phyloP scores from a whole-genome alignment of 1,140 invertebrate genomes.

The Aradophagus sp. region DNA sequence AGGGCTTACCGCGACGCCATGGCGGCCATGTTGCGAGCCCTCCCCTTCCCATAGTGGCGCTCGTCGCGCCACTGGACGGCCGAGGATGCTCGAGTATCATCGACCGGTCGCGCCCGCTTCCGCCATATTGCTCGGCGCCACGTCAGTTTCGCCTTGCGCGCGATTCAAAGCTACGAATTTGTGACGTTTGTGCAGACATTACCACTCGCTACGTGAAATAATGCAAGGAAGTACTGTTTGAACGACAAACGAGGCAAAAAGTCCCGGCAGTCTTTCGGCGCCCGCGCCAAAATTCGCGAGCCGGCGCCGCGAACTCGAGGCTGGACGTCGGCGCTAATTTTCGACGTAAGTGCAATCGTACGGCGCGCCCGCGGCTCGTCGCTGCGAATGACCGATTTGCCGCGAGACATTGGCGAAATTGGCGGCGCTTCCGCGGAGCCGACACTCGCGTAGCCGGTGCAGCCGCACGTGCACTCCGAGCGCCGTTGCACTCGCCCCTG shows the following conservation, averaged over 20 bases:
- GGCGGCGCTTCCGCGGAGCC: constrained; percentile 19
- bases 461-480: constrained; percentile 55
- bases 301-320: constrained; percentile 9
- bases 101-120: constrained; percentile 60
- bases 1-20: constrained; percentile 57
- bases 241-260: too few species aligned
- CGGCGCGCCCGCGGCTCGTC: constrained; percentile 10
- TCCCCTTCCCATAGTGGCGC: constrained; percentile 51
- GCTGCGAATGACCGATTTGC: neutral
- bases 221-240: neutral
- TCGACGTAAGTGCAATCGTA: constrained; percentile 54
- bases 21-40: constrained; percentile 63
- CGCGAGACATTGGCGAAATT: constrained; percentile 4
- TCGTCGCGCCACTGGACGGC: constrained; percentile 43
- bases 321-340: constrained; percentile 27
- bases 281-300: neutral
- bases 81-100: constrained; percentile 44
- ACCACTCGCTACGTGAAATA: constrained; percentile 14
- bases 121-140: constrained; percentile 63
- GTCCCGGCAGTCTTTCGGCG: too few species aligned
- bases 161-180: constrained; percentile 47
- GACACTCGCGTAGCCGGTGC: constrained; percentile 35
- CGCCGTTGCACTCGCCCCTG: constrained; percentile 42
- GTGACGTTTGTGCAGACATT: too few species aligned
- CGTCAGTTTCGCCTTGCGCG: constrained; percentile 57